Base-by-base conservation (phyloP, 2,113 vertebrate genomes). In the Ginglymostoma cirratum region DNA sequence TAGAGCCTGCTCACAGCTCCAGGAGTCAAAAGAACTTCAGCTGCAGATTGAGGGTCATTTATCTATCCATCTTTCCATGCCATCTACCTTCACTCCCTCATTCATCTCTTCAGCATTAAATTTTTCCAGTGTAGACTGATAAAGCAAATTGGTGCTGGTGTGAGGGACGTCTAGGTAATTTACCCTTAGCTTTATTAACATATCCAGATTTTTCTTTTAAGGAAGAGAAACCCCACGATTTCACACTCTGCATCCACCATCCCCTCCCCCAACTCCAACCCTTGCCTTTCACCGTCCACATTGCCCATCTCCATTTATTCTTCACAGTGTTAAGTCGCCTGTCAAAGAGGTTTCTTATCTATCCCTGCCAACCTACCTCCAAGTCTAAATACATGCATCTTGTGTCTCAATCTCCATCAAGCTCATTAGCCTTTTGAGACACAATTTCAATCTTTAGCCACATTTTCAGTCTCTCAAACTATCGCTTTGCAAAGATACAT, bases 21-120 rank as follows among this genome's bases (percentile, higher is more conserved):
- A 97, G 96, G 96, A 97, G 97, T 97, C 98, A 98, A 98, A 98
- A 98, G 98, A 98, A 97, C 97, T 98, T 97, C 97, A 97, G 97
- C 96, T 97, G 96, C 97, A 96, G 97, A 97, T 96, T 93, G 97
- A 97, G 97, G 97, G 12, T 97, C 97, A 97, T 97, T 97, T 97
- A 97, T 98, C 97, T 97, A 97, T 97, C 97, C 97, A 97, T 97
- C 97, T 97, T 96, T 96, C 97, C 96, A 96, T 97, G 89, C 97
- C 97, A 96, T 97, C 97, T 96, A 65, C 95, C 95, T 83, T 70
- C 96, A 96, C 96, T 30, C 87, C 12, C 34, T 90, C 87, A 93
- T 66, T 61, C 89, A 92, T 93, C 61, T 67, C 14, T 15, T n/a
- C 89, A 8, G 0, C 89, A 17, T n/a, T 93, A 61, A 93, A 66